Conservation (phyloP, 92 coral and sea anemone genomes). For the Hydrozoanthus gracilis region DNA sequence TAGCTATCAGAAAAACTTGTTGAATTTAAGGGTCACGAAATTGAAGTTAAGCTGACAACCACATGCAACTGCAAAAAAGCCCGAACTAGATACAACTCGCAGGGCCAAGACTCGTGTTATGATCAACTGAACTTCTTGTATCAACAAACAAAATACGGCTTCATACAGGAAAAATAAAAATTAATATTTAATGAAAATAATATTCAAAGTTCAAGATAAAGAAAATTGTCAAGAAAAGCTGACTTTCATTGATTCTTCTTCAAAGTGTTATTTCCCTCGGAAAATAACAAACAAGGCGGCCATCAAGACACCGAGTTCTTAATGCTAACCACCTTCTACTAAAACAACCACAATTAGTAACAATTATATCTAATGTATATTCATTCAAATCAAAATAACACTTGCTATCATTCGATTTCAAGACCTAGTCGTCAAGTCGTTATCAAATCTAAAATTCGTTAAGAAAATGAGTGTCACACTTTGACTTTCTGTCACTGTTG, state of each 20-base stretch:
- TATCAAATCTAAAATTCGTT: background rate
- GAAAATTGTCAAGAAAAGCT: background rate
- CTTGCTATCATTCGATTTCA: background rate
- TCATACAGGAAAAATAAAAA: background rate
- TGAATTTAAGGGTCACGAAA: too few species aligned
- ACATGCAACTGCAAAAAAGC: too few species aligned
- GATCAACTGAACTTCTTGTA: background rate
- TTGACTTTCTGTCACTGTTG: slow-evolving; percentile 8
- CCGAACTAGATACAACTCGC: too few species aligned
- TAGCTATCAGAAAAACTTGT: too few species aligned
- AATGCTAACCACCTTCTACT: background rate
- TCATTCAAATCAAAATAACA: background rate
- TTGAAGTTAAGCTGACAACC: too few species aligned
- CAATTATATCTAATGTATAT: slow-evolving; percentile 1
- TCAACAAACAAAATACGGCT: background rate
- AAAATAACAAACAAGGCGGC: background rate
- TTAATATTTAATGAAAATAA: background rate
- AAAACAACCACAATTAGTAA: slow-evolving; percentile 3
- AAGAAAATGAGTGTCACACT: background rate
- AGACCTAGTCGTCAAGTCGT: background rate
- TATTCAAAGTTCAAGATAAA: background rate
- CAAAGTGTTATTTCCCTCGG: background rate
- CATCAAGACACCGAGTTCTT: background rate
- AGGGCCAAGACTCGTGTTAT: background rate
- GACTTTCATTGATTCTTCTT: background rate